These are phyloP conservation scores for Ctenicera cuprea DNA, from an alignment of 2,888 invertebrate genomes.

Conservation along the genomic window DNA sequence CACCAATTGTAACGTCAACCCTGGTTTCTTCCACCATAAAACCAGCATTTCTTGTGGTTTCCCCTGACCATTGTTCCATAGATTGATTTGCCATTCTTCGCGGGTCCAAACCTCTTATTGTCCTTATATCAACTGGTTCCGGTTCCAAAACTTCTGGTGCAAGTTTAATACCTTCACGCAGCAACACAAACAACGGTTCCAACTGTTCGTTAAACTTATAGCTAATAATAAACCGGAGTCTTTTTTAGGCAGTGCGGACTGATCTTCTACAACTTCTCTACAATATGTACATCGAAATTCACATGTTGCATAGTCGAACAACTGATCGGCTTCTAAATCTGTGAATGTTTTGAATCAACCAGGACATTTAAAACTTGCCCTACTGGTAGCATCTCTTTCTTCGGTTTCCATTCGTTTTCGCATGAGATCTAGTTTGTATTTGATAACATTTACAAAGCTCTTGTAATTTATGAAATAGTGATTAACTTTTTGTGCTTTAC, in stretches of 20 bases:
- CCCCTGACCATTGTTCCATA: constrained; percentile 93
- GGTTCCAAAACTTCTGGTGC: constrained; percentile 96
- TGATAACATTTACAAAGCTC: constrained; percentile 97
- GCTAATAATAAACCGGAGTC: constrained; percentile 93
- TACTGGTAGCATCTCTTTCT: constrained; percentile 94
- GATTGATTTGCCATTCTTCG: constrained; percentile 72
- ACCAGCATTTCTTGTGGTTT: constrained; percentile 86
- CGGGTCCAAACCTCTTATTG: constrained; percentile 81
- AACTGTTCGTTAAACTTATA: constrained; percentile 96
- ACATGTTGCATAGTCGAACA: constrained; percentile 88
- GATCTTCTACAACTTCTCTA: constrained; percentile 92
- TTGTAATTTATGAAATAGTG: constrained; percentile 99
- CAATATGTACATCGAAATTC: constrained; percentile 95
- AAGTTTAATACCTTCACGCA: constrained; percentile 93
- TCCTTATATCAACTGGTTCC: constrained; percentile 92
- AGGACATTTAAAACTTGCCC: constrained; percentile 96
- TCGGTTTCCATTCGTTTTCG: constrained; percentile 96
- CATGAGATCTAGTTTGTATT: constrained; percentile 97
- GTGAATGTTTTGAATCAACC: constrained; percentile 95
- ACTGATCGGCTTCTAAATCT: constrained; percentile 94
- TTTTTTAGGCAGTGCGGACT: constrained; percentile 93
- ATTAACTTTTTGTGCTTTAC: constrained; percentile 96
- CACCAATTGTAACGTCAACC: constrained; percentile 92
- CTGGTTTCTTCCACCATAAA: constrained; percentile 89
- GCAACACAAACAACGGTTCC: constrained; percentile 91